Base-by-base conservation (phyloP, 2,888 invertebrate species). In the Neelides folsomi region DNA sequence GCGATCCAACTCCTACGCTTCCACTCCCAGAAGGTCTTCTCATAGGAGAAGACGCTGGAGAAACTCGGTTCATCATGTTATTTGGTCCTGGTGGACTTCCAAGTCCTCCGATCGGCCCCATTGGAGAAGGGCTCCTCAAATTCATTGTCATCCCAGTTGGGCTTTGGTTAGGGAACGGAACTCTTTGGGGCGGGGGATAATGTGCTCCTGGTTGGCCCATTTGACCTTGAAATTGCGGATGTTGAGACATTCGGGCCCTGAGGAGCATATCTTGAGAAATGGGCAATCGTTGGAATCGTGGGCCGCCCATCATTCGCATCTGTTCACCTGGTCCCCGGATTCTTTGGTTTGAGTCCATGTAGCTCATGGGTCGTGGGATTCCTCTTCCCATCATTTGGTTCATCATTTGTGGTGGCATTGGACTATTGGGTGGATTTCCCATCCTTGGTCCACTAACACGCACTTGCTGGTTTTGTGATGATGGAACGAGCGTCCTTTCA, bases 1-100 rank as follows among this genome's bases (percentile, higher is more conserved):
- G 74, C 37, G 75, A 75, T 53, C 73, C 74, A 8, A 60, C 61
- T 46, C 66, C 67, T 38, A 68, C 61, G 53, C 72, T 72, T 49
- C 73, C 75, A 47, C 60, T 62, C 18, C 73, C 76, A 12, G 71
- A 76, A 10, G 77, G 76, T 53, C 78, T 51, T 13, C 64, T 55
- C 65, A 65, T 66, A 18, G 61, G 67, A 13, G 60, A 67, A 0
- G 62, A 59, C 7, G 60, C 61, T 7, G 64, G 64, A 3, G 62
- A 62, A 2, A 62, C 64, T 15, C 64, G 47, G 41, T 59, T 62
- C 19, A 37, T 12, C 18, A 47, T 34, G 27, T 56, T 54, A 48
- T 63, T 62, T 27, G 50, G 58, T 1, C 59, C 56, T 2, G 62
- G 60, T 9, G 63, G 64, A 50, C 61, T 62, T n/a, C 62, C 62